These are phyloP conservation scores for Coleophora deauratella DNA, from an alignment of 2,888 invertebrate genomes.

Conservation along the genomic window DNA sequence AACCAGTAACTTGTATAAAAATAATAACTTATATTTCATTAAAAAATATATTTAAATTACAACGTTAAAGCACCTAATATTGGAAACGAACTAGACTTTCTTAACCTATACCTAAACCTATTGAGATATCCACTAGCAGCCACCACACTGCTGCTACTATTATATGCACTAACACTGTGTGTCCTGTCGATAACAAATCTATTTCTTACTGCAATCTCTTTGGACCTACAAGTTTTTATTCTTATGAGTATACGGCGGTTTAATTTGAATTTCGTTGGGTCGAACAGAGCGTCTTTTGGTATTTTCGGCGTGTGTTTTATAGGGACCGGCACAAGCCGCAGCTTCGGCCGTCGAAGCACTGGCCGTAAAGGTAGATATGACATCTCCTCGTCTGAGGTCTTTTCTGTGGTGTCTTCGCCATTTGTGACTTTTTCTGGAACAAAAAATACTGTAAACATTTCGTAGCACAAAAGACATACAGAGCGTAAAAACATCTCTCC, in stretches of 20 bases:
- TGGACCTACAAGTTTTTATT: constrained; percentile 45
- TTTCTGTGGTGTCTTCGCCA: constrained; percentile 27
- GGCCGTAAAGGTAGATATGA: constrained; percentile 36
- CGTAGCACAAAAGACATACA: too few species aligned
- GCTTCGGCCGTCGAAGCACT: constrained; percentile 33
- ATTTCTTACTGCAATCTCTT: constrained; percentile 21
- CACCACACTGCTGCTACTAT: constrained; percentile 24
- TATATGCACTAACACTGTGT: constrained; percentile 16
- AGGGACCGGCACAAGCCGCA: constrained; percentile 31
- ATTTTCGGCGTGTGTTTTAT: constrained; percentile 22
- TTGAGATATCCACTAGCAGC: constrained; percentile 51
- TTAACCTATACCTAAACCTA: constrained; percentile 59
- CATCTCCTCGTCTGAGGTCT: constrained; percentile 41
- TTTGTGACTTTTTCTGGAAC: constrained; percentile 30
- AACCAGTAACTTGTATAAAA: constrained; percentile 5
- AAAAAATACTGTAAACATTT: not conserved
- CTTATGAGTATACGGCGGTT: constrained; percentile 36
- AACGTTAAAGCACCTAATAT: constrained; percentile 54
- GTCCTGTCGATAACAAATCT: constrained; percentile 17
- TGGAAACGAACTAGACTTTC: constrained; percentile 42
- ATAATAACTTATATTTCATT: constrained; percentile 26
- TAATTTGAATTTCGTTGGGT: constrained; percentile 26
- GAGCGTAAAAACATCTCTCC: too few species aligned
- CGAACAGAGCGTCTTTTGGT: constrained; percentile 42
- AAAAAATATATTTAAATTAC: constrained; percentile 25